These are phyloP conservation scores for Ceyx melanurus DNA, from an alignment of 2,113 vertebrate species.

Conservation along the genomic window DNA sequence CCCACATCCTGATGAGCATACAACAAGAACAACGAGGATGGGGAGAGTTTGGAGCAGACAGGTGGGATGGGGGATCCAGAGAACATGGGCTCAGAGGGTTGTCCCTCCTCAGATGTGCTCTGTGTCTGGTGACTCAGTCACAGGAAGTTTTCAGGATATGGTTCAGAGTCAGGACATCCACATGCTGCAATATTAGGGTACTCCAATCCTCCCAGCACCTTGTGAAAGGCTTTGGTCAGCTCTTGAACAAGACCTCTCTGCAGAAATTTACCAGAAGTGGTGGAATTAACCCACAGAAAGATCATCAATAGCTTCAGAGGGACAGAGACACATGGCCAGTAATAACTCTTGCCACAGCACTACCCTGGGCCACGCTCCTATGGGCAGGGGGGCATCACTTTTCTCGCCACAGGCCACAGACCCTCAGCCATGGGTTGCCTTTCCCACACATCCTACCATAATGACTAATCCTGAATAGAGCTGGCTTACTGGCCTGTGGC, in stretches of 20 bases:
- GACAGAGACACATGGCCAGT: accelerated
- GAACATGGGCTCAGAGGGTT: not conserved
- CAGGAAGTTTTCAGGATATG: not conserved
- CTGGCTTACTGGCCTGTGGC: accelerated
- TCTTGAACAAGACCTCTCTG: not conserved
- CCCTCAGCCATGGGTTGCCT: not conserved
- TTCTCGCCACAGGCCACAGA: not conserved
- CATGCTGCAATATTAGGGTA: not conserved
- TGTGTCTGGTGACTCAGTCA: not conserved
- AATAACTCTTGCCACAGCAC: not conserved
- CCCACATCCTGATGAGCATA: not conserved
- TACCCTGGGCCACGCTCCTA: accelerated
- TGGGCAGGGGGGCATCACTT: accelerated
- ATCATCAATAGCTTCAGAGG: not conserved
- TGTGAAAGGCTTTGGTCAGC: not conserved
- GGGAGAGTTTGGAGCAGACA: not conserved
- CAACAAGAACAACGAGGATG: not conserved
- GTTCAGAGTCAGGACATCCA: not conserved
- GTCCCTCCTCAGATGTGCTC: not conserved
- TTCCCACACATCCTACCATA: not conserved
- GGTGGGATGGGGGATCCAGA: not conserved
- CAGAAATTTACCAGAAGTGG: accelerated
- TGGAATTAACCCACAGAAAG: not conserved
- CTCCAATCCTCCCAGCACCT: not conserved
- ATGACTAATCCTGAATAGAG: not conserved